Evolutionary conservation across 2,888 invertebrate genomes (phyloP).

Genomic region (Drosophila atroscutellata): DNA sequence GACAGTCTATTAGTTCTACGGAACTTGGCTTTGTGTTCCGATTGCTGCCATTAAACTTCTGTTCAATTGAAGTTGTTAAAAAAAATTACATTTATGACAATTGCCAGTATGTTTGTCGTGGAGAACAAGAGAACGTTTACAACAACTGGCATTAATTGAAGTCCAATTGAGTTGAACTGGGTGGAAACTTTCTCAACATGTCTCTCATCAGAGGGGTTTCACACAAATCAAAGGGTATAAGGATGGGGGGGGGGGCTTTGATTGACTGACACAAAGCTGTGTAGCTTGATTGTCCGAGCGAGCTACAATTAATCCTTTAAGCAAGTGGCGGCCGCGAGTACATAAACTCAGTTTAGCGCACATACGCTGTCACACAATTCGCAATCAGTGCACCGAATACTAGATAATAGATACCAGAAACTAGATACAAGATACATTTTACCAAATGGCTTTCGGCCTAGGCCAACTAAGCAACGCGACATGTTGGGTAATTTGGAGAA

Average conservation of each 20-base stretch:
- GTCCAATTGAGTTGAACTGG: constrained; percentile 31
- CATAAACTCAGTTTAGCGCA: constrained; percentile 75
- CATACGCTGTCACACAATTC: constrained; percentile 76
- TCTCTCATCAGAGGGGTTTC: constrained; percentile 8
- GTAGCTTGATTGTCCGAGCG: constrained; percentile 44
- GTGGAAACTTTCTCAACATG: constrained; percentile 43
- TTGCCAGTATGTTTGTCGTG: constrained; percentile 33
- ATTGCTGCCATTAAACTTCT: neutral
- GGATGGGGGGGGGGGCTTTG: constrained; percentile 12
- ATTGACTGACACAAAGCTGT: constrained; percentile 51
- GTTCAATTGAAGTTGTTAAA: constrained; percentile 21
- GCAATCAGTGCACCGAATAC: constrained; percentile 63
- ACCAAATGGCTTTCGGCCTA: constrained; percentile 33
- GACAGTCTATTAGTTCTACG: constrained; percentile 4
- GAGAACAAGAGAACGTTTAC: constrained; percentile 20
- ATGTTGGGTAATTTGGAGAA: constrained; percentile 81
- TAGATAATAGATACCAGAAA: constrained; percentile 23
- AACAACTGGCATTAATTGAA: constrained; percentile 49
- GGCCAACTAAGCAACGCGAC: constrained; percentile 54
- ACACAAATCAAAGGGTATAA: constrained; percentile 23
- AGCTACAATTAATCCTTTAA: constrained; percentile 68
- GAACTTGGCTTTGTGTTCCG: neutral
- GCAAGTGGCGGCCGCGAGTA: constrained; percentile 43
- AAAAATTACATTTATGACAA: constrained; percentile 17
- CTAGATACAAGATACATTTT: constrained; percentile 18